phyloP scores from a whole-genome alignment of 2,888 invertebrate genomes.

The Tiphia femorata region DNA sequence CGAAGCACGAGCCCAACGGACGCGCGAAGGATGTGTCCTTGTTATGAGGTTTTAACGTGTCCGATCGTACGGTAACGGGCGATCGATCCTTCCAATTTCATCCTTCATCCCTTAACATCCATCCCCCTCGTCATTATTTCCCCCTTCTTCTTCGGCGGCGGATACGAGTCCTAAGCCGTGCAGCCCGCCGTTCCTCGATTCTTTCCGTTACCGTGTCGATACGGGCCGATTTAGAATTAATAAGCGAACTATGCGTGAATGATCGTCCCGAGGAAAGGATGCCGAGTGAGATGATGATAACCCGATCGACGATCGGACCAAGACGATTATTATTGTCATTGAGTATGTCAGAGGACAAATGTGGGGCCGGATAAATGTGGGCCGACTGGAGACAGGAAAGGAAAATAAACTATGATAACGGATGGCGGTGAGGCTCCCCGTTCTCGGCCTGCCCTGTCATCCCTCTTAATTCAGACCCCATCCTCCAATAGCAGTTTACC shows the following conservation, averaged over 20 bases:
- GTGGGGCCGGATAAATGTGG: slow-evolving; percentile 40
- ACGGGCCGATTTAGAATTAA: slow-evolving; percentile 7
- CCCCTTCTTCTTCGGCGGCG: no score
- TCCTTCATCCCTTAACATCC: no score
- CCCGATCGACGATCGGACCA: slow-evolving; percentile 45
- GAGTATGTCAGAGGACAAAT: slow-evolving; percentile 43
- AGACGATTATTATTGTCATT: slow-evolving; percentile 43
- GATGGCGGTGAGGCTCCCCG: slow-evolving; percentile 22
- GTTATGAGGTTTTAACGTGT: no score
- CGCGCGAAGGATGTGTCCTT: no score
- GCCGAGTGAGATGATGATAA: slow-evolving; percentile 28
- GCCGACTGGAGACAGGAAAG: slow-evolving; percentile 31
- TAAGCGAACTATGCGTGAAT: no score
- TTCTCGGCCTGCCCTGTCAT: no score
- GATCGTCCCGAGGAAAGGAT: slow-evolving; percentile 9
- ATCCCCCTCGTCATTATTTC: no score
- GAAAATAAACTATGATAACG: slow-evolving; percentile 39
- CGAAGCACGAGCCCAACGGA: slow-evolving; percentile 50
- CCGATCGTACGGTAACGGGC: no score
- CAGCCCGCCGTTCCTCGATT: background rate
- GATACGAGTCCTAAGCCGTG: no score
- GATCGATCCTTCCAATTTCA: no score
- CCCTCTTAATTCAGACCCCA: background rate
- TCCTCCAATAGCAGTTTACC: background rate
- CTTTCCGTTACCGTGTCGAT: slow-evolving; percentile 14